Conservation (phyloP, 2,888 invertebrate species). For the Cheiracanthium punctorium region DNA sequence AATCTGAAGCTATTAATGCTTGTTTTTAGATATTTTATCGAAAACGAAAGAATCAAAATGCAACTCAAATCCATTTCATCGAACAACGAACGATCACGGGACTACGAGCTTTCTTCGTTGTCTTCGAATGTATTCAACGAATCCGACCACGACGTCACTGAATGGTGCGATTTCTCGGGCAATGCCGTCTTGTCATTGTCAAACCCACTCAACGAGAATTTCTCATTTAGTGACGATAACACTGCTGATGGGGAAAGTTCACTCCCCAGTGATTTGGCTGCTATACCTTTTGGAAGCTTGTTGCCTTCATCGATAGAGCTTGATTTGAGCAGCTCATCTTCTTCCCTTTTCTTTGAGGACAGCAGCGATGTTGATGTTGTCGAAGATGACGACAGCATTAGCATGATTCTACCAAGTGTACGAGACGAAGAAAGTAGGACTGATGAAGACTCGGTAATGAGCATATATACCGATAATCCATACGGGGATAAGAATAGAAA, state of each 20-base stretch:
- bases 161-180: constrained; percentile 40
- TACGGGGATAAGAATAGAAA: neutral
- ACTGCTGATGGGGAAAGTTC: neutral
- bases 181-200: constrained; percentile 19
- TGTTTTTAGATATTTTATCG: neutral
- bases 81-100: neutral
- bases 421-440: neutral
- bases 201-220: constrained; percentile 15
- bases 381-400: constrained; percentile 25
- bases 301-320: constrained; percentile 33
- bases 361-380: neutral
- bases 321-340: constrained; percentile 27
- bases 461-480: neutral
- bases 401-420: neutral
- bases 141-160: constrained; percentile 42
- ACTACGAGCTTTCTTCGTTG: neutral
- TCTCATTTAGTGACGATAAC: neutral
- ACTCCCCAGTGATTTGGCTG: constrained; percentile 55
- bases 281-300: constrained; percentile 50
- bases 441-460: neutral
- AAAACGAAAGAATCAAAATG: neutral
- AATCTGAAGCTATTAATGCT: too few species aligned
- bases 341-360: constrained; percentile 30
- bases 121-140: constrained; percentile 29
- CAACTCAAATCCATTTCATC: constrained; percentile 26